phyloP scores from a whole-genome alignment of 2,797 vertebrate species.

The Lerista edwardsae region DNA sequence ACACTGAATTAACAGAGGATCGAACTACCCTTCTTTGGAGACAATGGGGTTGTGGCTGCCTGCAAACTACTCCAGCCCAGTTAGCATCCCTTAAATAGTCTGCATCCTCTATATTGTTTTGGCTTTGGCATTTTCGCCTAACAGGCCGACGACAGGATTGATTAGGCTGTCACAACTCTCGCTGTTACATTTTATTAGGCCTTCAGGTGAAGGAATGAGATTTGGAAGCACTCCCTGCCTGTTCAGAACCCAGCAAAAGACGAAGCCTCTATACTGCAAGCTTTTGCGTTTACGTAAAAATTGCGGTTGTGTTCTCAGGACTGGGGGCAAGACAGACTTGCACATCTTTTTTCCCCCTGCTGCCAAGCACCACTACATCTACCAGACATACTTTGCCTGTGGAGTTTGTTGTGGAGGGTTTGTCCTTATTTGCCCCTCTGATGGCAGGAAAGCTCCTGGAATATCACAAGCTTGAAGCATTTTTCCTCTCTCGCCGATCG shows the following conservation, averaged over 20 bases:
- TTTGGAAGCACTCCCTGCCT: not conserved
- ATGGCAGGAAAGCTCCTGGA: not conserved
- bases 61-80: not conserved
- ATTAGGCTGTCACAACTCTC: not conserved
- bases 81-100: not conserved
- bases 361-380: not conserved
- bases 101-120: not conserved
- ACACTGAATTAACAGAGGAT: not conserved
- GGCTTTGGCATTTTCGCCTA: not conserved
- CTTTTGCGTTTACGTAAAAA: not conserved
- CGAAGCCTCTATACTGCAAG: not conserved
- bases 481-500: not conserved
- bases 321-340: not conserved
- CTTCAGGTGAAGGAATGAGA: not conserved
- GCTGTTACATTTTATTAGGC: not conserved
- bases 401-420: not conserved
- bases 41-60: not conserved
- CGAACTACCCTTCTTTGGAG: not conserved
- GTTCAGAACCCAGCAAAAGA: not conserved
- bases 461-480: not conserved
- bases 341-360: not conserved
- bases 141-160: not conserved
- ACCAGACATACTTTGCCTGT: not conserved
- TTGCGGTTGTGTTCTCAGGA: not conserved
- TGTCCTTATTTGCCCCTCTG: not conserved